A percentile compares a stretch with the other conserved stretches of the same genome.
Evolutionary conservation across 1,140 invertebrate genomes (phyloP).

Genomic region (Mamestra configurata): DNA sequence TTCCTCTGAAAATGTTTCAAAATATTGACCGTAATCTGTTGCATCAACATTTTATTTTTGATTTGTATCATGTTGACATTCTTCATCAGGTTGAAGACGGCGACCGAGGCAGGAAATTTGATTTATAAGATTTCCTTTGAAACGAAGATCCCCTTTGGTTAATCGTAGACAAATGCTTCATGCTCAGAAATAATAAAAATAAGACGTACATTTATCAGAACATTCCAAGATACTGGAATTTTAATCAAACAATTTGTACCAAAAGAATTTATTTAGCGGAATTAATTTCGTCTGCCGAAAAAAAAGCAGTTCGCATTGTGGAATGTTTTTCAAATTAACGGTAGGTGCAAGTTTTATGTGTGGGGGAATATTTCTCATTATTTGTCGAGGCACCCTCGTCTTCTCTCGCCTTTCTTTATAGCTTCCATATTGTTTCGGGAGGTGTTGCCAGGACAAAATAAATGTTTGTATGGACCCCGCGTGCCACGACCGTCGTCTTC

Average conservation of each 20-base stretch:
- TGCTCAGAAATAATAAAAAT: slow-evolving; percentile 15
- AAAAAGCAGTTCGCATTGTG: slow-evolving; percentile 18
- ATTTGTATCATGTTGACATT: background rate
- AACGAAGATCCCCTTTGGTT: background rate
- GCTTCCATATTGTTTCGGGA: slow-evolving; percentile 74
- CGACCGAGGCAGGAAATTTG: slow-evolving; percentile 9
- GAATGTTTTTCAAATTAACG: slow-evolving; percentile 47
- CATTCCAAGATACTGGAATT: slow-evolving; percentile 21
- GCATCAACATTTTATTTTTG: slow-evolving; percentile 20
- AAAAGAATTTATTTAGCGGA: slow-evolving; percentile 26
- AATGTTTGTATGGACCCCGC: slow-evolving; percentile 70
- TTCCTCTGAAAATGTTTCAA: slow-evolving; percentile 28
- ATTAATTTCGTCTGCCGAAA: slow-evolving; percentile 4
- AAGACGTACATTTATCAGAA: background rate
- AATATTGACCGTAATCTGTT: slow-evolving; percentile 6
- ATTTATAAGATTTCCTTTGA: slow-evolving; percentile 1
- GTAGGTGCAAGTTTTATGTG: slow-evolving; percentile 66
- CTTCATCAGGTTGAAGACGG: background rate
- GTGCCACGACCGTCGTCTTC: slow-evolving; percentile 53
- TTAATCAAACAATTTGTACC: slow-evolving; percentile 33
- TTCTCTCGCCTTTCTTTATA: slow-evolving; percentile 67
- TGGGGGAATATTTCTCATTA: slow-evolving; percentile 71
- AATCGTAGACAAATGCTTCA: slow-evolving; percentile 8
- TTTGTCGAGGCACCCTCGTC: slow-evolving; percentile 61
- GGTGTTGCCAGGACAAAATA: slow-evolving; percentile 68